phyloP scores from a whole-genome alignment of 2,797 vertebrate genomes.

The Mareca strepera region DNA sequence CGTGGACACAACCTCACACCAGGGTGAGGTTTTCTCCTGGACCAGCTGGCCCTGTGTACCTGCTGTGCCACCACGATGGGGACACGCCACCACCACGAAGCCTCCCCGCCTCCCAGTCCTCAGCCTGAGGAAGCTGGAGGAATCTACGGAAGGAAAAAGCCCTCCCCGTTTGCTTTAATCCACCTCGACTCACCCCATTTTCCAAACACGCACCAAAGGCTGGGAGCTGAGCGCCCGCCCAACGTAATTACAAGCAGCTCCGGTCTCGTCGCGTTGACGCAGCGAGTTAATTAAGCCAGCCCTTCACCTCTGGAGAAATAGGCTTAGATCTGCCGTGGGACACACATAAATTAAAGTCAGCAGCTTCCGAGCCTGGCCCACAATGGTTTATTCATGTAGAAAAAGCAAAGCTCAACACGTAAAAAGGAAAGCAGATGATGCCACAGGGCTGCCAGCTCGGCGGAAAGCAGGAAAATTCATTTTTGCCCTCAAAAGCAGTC shows the following conservation, averaged over 20 bases:
- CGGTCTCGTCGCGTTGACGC: rapidly evolving
- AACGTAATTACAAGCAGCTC: neutral
- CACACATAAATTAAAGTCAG: slow-evolving; percentile 43
- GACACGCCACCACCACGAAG: too few relatives aligned
- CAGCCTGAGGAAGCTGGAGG: neutral
- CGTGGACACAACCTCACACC: neutral
- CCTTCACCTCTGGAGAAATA: slow-evolving; percentile 7
- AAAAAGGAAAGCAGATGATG: too few relatives aligned
- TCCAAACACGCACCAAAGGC: neutral
- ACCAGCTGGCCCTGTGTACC: too few relatives aligned
- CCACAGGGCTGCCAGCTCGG: too few relatives aligned
- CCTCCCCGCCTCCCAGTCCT: neutral
- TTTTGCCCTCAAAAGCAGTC: too few relatives aligned
- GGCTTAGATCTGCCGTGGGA: slow-evolving; percentile 32
- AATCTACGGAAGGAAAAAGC: neutral
- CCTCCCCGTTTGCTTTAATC: neutral
- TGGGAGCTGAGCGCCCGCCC: neutral
- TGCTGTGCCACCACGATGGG: too few relatives aligned
- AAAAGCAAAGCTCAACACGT: neutral
- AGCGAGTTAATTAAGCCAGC: slow-evolving; percentile 39
- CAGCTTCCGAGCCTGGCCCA: neutral
- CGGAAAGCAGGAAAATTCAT: too few relatives aligned
- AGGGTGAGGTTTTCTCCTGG: neutral
- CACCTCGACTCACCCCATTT: neutral
- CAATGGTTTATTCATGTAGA: slow-evolving; percentile 29